Conservation (phyloP, 2,888 invertebrate species). For the Entomobrya multifasciata region DNA sequence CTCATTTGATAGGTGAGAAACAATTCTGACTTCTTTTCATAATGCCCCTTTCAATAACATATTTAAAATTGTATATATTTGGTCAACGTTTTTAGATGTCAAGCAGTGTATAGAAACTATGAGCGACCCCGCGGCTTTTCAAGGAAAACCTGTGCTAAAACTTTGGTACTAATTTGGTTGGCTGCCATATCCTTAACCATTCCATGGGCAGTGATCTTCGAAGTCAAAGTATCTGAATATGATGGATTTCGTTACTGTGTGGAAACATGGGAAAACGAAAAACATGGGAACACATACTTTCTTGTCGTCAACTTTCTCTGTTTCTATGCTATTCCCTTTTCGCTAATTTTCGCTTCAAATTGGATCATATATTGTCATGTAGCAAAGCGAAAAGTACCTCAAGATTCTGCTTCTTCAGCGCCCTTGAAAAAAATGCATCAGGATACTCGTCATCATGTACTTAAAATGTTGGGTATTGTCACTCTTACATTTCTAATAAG, state of each 20-base stretch:
- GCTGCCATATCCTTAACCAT: slow-evolving; percentile 81
- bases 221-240: slow-evolving; percentile 64
- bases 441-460: slow-evolving; percentile 95
- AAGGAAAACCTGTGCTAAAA: too few relatives aligned
- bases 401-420: slow-evolving; percentile 81
- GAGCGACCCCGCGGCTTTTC: too few relatives aligned
- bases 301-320: slow-evolving; percentile 92
- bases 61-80: too few relatives aligned
- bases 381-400: slow-evolving; percentile 92
- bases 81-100: too few relatives aligned
- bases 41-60: too few relatives aligned
- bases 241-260: slow-evolving; percentile 86
- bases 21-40: too few relatives aligned
- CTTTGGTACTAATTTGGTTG: slow-evolving; percentile 81
- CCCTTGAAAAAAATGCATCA: slow-evolving; percentile 86
- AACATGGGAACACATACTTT: slow-evolving; percentile 92
- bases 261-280: slow-evolving; percentile 92
- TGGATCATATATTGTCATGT: slow-evolving; percentile 95
- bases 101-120: too few relatives aligned
- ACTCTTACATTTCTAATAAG: slow-evolving; percentile 95
- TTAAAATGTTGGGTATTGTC: slow-evolving; percentile 96
- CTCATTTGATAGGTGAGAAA: too few relatives aligned
- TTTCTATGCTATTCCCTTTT: slow-evolving; percentile 94
- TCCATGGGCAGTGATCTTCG: slow-evolving; percentile 81
- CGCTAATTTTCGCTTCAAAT: slow-evolving; percentile 94